These are phyloP conservation scores for Gavialis gangeticus DNA, from an alignment of 2,113 vertebrate genomes.

Conservation along the genomic window DNA sequence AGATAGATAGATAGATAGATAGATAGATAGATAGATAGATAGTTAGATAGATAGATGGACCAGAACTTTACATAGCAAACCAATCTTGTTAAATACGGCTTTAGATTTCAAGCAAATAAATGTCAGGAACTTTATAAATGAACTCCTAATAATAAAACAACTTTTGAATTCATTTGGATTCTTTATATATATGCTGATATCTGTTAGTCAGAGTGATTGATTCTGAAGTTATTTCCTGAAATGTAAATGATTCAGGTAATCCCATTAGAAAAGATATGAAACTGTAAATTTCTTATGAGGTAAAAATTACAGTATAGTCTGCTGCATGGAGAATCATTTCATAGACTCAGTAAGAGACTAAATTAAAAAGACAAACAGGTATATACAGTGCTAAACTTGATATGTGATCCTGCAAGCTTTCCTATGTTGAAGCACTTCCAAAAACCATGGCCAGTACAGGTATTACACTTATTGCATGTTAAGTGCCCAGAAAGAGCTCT, in stretches of 20 bases:
- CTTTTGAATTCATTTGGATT: conserved; percentile 49
- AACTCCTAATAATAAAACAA: conserved; percentile 69
- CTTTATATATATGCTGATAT: conserved; percentile 36
- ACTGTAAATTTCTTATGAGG: conserved; percentile 74
- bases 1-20: neutral
- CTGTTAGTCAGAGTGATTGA: conserved; percentile 59
- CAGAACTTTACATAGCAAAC: conserved; percentile 32
- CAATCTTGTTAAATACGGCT: conserved; percentile 14
- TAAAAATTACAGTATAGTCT: conserved; percentile 57
- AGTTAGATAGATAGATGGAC: neutral
- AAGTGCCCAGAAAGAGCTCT: too few species aligned
- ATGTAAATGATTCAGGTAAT: conserved; percentile 72
- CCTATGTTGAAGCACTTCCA: neutral
- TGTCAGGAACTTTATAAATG: conserved; percentile 66
- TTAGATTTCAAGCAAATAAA: conserved; percentile 61
- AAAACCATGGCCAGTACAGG: neutral
- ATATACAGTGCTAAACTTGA: neutral
- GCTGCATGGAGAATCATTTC: conserved; percentile 40
- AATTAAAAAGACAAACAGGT: neutral
- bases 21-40: neutral
- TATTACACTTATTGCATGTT: too few species aligned
- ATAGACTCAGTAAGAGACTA: neutral
- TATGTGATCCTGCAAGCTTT: neutral
- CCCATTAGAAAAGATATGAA: conserved; percentile 69
- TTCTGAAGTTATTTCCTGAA: conserved; percentile 63